Conservation (phyloP, 2,888 invertebrate species). For the Panorpa germanica region DNA sequence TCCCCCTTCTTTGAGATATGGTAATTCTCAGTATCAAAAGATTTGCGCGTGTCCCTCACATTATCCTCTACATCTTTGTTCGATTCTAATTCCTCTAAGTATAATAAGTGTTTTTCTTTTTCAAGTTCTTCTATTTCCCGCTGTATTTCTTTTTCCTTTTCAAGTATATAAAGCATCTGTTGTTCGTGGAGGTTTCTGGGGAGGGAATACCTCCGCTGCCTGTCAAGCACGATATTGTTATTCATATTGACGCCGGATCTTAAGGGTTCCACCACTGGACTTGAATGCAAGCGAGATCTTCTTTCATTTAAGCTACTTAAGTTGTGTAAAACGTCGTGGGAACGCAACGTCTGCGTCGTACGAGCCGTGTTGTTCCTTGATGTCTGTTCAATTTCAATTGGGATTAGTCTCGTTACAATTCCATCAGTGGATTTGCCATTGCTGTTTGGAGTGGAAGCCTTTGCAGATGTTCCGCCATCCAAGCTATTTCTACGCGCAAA, state of each 20-base stretch:
- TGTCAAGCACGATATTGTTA: no score
- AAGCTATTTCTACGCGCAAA: conserved; percentile 23
- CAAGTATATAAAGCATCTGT: conserved; percentile 42
- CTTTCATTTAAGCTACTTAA: no score
- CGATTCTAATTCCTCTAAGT: conserved; percentile 11
- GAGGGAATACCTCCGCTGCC: conserved; percentile 37
- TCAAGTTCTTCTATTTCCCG: conserved; percentile 42
- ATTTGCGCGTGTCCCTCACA: conserved; percentile 15
- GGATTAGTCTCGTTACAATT: no score
- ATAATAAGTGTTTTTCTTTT: conserved; percentile 25
- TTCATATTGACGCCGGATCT: no score
- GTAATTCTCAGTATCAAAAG: conserved; percentile 22
- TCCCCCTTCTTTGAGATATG: conserved; percentile 28
- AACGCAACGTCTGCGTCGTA: no score
- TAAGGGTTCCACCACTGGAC: neutral
- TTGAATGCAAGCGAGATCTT: neutral
- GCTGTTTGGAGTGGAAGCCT: conserved; percentile 21
- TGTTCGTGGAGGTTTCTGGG: conserved; percentile 43
- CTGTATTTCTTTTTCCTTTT: conserved; percentile 48
- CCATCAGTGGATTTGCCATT: conserved; percentile 16
- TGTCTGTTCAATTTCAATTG: no score
- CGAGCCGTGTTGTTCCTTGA: no score
- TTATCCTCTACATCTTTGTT: conserved; percentile 21
- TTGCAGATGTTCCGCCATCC: conserved; percentile 20
- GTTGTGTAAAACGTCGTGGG: no score